Evolutionary conservation across 64 coral and sea anemone genomes (phyloP).

Genomic region (Catalaphyllia jardinei): DNA sequence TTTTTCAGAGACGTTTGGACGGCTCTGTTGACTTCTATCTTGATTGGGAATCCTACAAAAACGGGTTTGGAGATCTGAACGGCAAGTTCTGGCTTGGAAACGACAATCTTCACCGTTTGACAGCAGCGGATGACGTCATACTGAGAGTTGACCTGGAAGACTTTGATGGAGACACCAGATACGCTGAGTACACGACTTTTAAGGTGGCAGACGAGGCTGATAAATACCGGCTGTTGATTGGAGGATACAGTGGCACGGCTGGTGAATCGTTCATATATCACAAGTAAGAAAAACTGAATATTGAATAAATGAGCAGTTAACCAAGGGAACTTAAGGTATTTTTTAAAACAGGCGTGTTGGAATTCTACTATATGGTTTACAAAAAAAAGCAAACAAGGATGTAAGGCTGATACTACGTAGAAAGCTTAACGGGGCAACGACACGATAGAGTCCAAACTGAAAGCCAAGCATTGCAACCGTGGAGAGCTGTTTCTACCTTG

Average conservation of each 20-base stretch:
- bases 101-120: not conserved
- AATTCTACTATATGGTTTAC: too few relatives aligned
- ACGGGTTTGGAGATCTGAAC: not conserved
- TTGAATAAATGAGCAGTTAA: not conserved
- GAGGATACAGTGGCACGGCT: not conserved
- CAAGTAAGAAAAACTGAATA: not conserved
- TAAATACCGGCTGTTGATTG: not conserved
- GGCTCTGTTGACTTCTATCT: not conserved
- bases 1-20: not conserved
- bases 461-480: too few relatives aligned
- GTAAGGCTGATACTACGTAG: too few relatives aligned
- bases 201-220: not conserved
- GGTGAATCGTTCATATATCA: not conserved
- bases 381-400: too few relatives aligned
- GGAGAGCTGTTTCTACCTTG: too few relatives aligned
- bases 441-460: too few relatives aligned
- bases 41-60: not conserved
- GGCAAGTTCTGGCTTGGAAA: not conserved
- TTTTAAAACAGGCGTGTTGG: too few relatives aligned
- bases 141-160: constrained; percentile 5
- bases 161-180: not conserved
- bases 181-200: constrained; percentile 1
- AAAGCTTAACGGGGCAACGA: too few relatives aligned
- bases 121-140: constrained; percentile 29
- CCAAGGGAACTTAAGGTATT: too few relatives aligned